Evolutionary conservation across 2,113 vertebrate genomes (phyloP), one percentile per base, ranked within the genome.

Genomic region (Mirza zaza): DNA sequence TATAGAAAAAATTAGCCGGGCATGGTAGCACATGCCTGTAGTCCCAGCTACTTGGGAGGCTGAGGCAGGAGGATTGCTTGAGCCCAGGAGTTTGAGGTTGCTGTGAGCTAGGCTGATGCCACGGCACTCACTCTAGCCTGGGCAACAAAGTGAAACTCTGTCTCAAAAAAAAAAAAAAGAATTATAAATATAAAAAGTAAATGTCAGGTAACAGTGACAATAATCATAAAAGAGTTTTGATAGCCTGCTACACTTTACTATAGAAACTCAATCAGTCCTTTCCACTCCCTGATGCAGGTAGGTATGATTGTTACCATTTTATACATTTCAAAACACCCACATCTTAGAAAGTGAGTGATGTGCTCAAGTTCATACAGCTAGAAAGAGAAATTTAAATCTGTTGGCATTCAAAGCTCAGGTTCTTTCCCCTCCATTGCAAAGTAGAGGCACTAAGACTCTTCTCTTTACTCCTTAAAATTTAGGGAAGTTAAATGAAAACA

Each of bases 401-500:
- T 84, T 36, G 20, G 13, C 8, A 15, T 85, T 50, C 63, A 85
- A 55, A 71, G 5, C 4, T 45, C 4, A 34, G 52, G 5, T 5
- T 89, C 15, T 88, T 76, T 63, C 29, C 18, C 71, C 63, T 71
- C 18, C 20, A 55, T 85, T 42, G 70, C 86, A 85, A 36, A 71
- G 5, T 18, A 79, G 29, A 55, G 15, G 8, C 25, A 80, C 8
- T 42, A 55, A 84, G 20, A 79, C 20, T 85, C 90, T 70, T 57
- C 73, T 25, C 8, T 80, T 95, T 92, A 42, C 34, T 94, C 29
- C 80, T 91, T 91, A 82, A 95, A 67, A 29, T 76, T 90, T 81
- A 80, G 23, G 42, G 79, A 90, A 42, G 57, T 32, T 65, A 90
- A 86, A 73, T 57, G 25, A 67, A 91, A 84, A 71, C 7, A 79